Conservation (phyloP, 2,888 invertebrate genomes). For the Alcis repandata region DNA sequence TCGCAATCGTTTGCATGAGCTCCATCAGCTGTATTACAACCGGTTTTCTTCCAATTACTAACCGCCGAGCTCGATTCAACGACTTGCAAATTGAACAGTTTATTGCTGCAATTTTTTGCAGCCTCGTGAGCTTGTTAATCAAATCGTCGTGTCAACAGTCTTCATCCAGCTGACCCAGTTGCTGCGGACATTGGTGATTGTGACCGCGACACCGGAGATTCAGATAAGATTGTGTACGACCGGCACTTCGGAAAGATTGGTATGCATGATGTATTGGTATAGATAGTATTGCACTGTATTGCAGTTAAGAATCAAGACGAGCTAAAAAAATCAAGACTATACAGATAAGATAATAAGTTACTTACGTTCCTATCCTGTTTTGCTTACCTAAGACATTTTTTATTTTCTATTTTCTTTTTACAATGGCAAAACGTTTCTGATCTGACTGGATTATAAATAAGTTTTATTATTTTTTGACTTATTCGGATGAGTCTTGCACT, state of each 20-base stretch:
- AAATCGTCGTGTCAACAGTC: slow-evolving; percentile 58
- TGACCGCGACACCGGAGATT: slow-evolving; percentile 52
- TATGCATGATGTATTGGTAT: neutral
- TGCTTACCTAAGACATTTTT: no score
- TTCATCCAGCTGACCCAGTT: slow-evolving; percentile 66
- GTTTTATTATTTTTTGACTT: no score
- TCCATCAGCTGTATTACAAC: slow-evolving; percentile 15
- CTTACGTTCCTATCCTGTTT: no score
- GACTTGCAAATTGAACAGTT: slow-evolving; percentile 17
- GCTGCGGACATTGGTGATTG: slow-evolving; percentile 65
- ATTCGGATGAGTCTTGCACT: no score
- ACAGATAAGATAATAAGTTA: no score
- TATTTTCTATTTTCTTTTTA: no score
- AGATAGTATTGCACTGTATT: neutral
- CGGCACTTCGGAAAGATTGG: neutral
- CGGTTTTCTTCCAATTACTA: slow-evolving; percentile 19
- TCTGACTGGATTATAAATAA: no score
- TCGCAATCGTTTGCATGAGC: slow-evolving; percentile 1
- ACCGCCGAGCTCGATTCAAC: slow-evolving; percentile 4
- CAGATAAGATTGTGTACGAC: slow-evolving; percentile 7
- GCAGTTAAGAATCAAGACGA: no score
- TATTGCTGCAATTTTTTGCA: slow-evolving; percentile 39
- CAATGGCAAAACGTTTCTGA: no score
- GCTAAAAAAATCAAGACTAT: no score
- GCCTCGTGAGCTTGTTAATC: slow-evolving; percentile 43